Percentiles rank a stretch among this genome's conserved stretches.
phyloP scores from a whole-genome alignment of 2,797 vertebrate genomes.

The Gymnodraco acuticeps region DNA sequence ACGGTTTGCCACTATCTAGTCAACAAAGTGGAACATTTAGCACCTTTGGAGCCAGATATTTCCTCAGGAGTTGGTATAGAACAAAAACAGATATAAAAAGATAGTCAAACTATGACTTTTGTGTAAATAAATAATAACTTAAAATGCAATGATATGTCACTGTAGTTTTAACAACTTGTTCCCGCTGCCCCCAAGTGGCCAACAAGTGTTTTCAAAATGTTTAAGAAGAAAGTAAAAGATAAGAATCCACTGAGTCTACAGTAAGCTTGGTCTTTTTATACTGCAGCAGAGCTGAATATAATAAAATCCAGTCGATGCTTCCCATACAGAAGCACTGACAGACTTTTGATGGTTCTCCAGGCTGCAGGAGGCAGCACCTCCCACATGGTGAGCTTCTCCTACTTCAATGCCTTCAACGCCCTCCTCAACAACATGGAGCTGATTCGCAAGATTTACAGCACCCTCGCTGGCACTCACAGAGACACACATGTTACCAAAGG shows the following conservation, averaged over 20 bases:
- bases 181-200: background rate
- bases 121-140: background rate
- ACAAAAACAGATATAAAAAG: background rate
- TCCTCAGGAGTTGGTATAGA: background rate
- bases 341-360: slow-evolving; percentile 74
- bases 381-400: slow-evolving; percentile 99
- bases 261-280: background rate
- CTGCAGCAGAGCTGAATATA: slow-evolving; percentile 1
- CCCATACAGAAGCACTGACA: slow-evolving; percentile 30
- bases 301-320: background rate
- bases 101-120: background rate
- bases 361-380: slow-evolving; percentile 95
- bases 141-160: background rate
- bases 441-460: slow-evolving; percentile 97
- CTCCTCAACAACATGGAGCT: slow-evolving; percentile 99
- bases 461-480: slow-evolving; percentile 90
- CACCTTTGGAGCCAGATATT: background rate
- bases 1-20: background rate
- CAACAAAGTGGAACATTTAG: background rate
- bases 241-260: background rate
- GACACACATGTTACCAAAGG: slow-evolving; percentile 96
- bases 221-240: background rate
- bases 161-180: background rate
- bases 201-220: background rate
- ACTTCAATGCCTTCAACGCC: slow-evolving; percentile 98